These are phyloP conservation scores for Promerops cafer DNA, from an alignment of 2,113 vertebrate species.

Conservation along the genomic window DNA sequence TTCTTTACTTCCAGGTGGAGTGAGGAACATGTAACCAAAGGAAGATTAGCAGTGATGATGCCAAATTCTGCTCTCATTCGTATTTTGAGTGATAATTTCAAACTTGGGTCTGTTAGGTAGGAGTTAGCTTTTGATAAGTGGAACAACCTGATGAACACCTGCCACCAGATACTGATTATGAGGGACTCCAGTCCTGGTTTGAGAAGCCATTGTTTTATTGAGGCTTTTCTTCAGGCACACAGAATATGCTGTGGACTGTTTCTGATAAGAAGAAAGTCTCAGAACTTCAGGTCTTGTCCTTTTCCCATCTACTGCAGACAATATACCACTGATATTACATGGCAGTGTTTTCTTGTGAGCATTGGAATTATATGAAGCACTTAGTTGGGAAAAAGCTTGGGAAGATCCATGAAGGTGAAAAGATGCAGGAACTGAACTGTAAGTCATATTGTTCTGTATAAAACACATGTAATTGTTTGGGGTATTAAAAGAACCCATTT, in stretches of 20 bases:
- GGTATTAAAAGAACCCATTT: neutral
- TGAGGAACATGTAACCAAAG: neutral
- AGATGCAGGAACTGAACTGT: neutral
- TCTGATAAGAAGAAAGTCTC: neutral
- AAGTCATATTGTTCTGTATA: neutral
- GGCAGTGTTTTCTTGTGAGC: neutral
- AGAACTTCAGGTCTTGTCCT: neutral
- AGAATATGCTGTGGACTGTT: neutral
- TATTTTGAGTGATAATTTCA: neutral
- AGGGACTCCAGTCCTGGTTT: neutral
- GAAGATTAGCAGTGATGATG: neutral
- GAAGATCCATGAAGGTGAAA: neutral
- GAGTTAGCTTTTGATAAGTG: neutral
- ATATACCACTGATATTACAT: neutral
- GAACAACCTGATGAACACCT: neutral
- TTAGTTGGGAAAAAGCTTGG: neutral
- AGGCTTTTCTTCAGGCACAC: neutral
- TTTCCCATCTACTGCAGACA: neutral
- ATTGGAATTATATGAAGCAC: neutral
- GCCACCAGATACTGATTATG: neutral
- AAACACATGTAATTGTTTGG: neutral
- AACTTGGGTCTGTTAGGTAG: neutral
- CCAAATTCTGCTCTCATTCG: neutral
- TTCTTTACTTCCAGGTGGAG: neutral
- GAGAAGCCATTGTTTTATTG: neutral